Evolutionary conservation across 2,797 vertebrate genomes (phyloP), one percentile per base, ranked within the genome.

Genomic region (Rhincodon typus): DNA sequence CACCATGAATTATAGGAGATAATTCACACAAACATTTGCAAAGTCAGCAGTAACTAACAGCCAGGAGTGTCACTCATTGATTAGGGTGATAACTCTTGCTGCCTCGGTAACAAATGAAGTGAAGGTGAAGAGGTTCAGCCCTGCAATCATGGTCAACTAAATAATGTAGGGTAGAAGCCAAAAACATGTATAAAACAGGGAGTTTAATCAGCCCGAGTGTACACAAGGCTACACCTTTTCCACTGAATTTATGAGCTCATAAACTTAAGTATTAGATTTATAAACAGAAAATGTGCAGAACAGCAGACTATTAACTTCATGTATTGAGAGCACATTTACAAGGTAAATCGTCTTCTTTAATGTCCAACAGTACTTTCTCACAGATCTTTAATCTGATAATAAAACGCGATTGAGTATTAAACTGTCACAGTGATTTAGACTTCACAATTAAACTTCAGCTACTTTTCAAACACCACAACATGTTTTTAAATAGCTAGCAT

Each of bases 331-430:
- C 25, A 94, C 42, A 74, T 94, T 94, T 94, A 94, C 38, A 94
- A 94, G 93, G 67, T 50, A 94, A 94, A 95, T 95, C 15, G 46
- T 72, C 42, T 50, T 7, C 17, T 53, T 72, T 72, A 95, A 77
- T 95, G 46, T 72, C 70, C 2, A 30, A n/a, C 38, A 77, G 8
- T 95, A 77, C 53, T 74, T 95, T 95, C 69, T 77, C 46, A 57
- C 94, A 74, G 94, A 77, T 95, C 62, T 66, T 66, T 77, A 74
- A 77, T 72, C 70, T 77, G n/a, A 74, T 74, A 50, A 74, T 95
- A 95, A 95, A 95, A 53, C 70, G 21, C 69, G 0, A 91, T 34
- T 91, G 19, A 94, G 23, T n/a, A 53, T 72, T 77, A 77, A 95
- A 77, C 94, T 53, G 42, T 66, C 94, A 50, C 27, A 10, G 94